Evolutionary conservation across 1,140 invertebrate species (phyloP).

Genomic region (Alviniconcha marisindica): DNA sequence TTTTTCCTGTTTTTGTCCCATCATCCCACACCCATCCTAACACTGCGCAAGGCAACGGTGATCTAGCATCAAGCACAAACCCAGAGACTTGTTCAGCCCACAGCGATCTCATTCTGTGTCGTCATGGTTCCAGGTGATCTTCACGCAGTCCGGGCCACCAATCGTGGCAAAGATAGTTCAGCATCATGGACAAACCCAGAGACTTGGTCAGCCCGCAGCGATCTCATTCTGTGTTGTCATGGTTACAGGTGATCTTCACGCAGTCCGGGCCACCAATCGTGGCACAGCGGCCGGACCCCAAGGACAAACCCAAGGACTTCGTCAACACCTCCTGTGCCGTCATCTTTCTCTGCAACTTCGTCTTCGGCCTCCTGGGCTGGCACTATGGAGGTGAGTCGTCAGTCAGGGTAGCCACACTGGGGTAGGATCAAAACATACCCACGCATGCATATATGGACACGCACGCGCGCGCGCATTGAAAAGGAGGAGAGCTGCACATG

Average conservation of each 20-base stretch:
- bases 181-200: constrained; percentile 60
- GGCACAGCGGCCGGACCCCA: constrained; percentile 57
- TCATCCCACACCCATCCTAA: not conserved
- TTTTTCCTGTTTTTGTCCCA: no score
- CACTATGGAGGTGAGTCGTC: constrained; percentile 59
- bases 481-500: no score
- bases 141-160: constrained; percentile 44
- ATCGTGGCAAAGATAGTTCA: constrained; percentile 56
- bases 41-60: no score
- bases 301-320: constrained; percentile 64
- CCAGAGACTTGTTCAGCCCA: constrained; percentile 65
- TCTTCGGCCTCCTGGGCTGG: constrained; percentile 59
- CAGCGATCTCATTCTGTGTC: no score
- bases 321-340: constrained; percentile 63
- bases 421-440: no score
- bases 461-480: no score
- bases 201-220: constrained; percentile 65
- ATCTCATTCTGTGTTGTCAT: no score
- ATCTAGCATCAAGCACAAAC: constrained; percentile 56
- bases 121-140: constrained; percentile 38
- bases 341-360: constrained; percentile 62
- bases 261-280: constrained; percentile 49
- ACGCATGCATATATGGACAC: no score
- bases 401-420: no score
- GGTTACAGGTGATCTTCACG: constrained; percentile 40